Conservation (phyloP, 2,888 invertebrate genomes). For the Chesias legatella region DNA sequence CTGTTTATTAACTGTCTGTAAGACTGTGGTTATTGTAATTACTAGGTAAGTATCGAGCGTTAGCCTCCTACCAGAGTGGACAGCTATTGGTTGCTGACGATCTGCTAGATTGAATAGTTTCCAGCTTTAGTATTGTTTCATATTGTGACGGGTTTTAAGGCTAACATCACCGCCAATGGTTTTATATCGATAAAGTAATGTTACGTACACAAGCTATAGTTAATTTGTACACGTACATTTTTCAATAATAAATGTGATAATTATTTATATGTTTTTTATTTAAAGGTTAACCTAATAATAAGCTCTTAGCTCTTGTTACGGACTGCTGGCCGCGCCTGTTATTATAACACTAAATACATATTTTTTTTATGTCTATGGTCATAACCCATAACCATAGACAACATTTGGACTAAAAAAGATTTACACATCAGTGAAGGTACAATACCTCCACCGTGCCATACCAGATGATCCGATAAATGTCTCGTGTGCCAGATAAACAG, state of each 20-base stretch:
- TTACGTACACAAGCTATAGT: slow-evolving; percentile 61
- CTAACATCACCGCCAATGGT: slow-evolving; percentile 35
- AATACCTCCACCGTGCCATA: no score
- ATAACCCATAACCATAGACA: no score
- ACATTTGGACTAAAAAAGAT: no score
- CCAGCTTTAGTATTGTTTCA: slow-evolving; percentile 17
- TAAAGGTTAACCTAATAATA: no score
- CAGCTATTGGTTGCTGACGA: slow-evolving; percentile 6
- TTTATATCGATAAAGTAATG: slow-evolving; percentile 42
- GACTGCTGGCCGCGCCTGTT: no score
- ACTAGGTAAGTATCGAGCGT: slow-evolving; percentile 16
- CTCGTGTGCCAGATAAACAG: no score
- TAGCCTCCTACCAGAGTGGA: slow-evolving; percentile 1
- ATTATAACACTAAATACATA: no score
- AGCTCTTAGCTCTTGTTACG: not conserved
- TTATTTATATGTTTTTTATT: slow-evolving; percentile 27
- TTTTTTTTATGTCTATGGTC: no score
- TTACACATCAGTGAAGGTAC: no score
- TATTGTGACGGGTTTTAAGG: slow-evolving; percentile 25
- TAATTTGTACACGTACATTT: slow-evolving; percentile 71
- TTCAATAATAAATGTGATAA: slow-evolving; percentile 59
- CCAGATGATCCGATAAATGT: no score
- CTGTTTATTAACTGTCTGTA: slow-evolving; percentile 49
- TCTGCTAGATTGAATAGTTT: slow-evolving; percentile 2
- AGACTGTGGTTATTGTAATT: slow-evolving; percentile 47